Percentiles rank a stretch among this genome's conserved stretches.
phyloP scores from a whole-genome alignment of 2,113 vertebrate genomes.

The Capra hircus region DNA sequence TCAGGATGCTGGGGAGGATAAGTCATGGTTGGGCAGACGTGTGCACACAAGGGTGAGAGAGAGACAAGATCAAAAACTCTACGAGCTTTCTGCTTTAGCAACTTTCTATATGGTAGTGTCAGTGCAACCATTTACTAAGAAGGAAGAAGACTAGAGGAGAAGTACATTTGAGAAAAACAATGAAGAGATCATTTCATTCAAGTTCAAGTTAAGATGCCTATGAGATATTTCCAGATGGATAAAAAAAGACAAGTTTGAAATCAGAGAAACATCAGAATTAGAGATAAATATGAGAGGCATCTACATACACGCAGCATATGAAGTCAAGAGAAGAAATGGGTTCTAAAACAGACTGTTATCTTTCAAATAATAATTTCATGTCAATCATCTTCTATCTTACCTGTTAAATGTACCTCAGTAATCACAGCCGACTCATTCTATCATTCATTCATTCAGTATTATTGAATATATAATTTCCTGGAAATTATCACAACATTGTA shows the following conservation, averaged over 20 bases:
- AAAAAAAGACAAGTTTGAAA: not conserved
- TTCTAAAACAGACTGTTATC: not conserved
- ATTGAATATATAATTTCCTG: not conserved
- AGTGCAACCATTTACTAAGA: not conserved
- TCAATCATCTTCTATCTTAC: not conserved
- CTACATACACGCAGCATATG: not conserved
- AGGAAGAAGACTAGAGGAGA: not conserved
- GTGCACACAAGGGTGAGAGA: accelerated
- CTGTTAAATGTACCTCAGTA: not conserved
- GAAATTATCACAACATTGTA: not conserved
- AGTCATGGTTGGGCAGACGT: accelerated
- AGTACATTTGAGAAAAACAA: not conserved
- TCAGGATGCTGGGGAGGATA: accelerated
- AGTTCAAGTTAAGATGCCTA: not conserved
- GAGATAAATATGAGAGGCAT: not conserved
- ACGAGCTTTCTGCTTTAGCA: not conserved
- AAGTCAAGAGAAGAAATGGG: not conserved
- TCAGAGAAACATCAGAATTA: not conserved
- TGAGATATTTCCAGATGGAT: not conserved
- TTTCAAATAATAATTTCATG: not conserved
- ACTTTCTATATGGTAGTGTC: too few species aligned
- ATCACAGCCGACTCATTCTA: not conserved
- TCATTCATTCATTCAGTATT: not conserved
- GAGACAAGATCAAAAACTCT: not conserved
- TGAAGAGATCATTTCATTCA: not conserved